Conservation (phyloP, 2,888 invertebrate genomes). For the Sinodicranocentrus sp. region DNA sequence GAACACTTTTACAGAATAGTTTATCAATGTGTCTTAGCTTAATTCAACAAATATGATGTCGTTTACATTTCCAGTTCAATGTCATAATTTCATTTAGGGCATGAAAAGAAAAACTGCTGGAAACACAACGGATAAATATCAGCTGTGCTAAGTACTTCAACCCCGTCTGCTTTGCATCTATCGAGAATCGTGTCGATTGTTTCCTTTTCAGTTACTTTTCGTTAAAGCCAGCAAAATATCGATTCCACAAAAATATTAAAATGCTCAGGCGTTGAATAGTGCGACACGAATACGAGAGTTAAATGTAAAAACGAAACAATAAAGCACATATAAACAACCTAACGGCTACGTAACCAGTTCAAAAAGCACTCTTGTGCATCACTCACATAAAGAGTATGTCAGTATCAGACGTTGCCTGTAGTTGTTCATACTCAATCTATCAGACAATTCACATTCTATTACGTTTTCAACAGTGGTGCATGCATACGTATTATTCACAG, state of each 20-base stretch:
- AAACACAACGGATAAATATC: no score
- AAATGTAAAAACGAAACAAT: conserved; percentile 4
- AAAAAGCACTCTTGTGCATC: not conserved
- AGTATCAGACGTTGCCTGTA: conserved; percentile 32
- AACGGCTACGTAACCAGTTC: not conserved
- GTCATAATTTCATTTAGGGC: no score
- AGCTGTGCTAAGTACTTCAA: no score
- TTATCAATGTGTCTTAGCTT: no score
- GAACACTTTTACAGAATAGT: no score
- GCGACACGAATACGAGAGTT: no score
- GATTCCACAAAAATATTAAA: conserved; percentile 16
- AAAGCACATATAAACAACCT: not conserved
- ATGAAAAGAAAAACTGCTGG: no score
- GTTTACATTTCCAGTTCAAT: no score
- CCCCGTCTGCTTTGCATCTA: no score
- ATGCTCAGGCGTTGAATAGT: no score
- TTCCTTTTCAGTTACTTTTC: not conserved
- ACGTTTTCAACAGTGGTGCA: conserved; percentile 6
- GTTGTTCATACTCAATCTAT: conserved; percentile 21
- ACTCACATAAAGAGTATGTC: conserved; percentile 28
- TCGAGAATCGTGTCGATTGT: not conserved
- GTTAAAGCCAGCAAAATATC: not conserved
- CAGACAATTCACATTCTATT: conserved; percentile 27
- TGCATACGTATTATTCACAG: no score
- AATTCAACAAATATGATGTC: no score